Percentiles rank a stretch among this genome's conserved stretches.
Evolutionary conservation across 2,797 vertebrate species (phyloP).

Genomic region (Delichon dasypus): DNA sequence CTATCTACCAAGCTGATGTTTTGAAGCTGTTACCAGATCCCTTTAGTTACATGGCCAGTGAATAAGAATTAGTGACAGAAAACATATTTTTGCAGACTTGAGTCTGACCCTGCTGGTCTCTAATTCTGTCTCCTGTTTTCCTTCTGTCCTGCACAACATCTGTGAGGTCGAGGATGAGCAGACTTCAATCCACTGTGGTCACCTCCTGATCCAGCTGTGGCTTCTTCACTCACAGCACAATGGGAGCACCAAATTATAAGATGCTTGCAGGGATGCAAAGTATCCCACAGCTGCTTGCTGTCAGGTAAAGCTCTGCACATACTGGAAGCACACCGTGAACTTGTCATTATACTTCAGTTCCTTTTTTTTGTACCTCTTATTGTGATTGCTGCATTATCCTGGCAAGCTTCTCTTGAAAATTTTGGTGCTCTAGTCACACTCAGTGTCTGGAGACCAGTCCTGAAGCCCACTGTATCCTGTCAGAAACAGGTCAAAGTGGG

Average conservation of each 20-base stretch:
- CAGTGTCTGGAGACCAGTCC: not conserved
- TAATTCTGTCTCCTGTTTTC: not conserved
- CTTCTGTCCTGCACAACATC: not conserved
- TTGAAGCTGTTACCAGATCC: not conserved
- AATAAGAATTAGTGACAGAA: not conserved
- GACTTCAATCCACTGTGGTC: accelerated
- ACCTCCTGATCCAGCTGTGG: not conserved
- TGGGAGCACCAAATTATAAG: not conserved
- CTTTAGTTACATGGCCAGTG: not conserved
- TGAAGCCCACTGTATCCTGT: not conserved
- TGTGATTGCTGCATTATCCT: not conserved
- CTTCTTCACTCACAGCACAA: not conserved
- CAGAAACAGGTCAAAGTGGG: not conserved
- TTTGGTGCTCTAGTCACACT: not conserved
- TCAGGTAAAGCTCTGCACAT: not conserved
- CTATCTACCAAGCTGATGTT: not conserved
- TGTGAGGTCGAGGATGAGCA: not conserved
- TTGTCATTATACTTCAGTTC: not conserved
- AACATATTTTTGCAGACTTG: not conserved
- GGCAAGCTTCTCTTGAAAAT: not conserved
- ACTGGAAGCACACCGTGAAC: not conserved
- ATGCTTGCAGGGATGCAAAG: not conserved
- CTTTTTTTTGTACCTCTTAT: not conserved
- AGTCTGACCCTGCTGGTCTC: not conserved
- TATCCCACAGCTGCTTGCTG: not conserved